phyloP scores from a whole-genome alignment of 2,888 invertebrate species.

The Meloe dianella region DNA sequence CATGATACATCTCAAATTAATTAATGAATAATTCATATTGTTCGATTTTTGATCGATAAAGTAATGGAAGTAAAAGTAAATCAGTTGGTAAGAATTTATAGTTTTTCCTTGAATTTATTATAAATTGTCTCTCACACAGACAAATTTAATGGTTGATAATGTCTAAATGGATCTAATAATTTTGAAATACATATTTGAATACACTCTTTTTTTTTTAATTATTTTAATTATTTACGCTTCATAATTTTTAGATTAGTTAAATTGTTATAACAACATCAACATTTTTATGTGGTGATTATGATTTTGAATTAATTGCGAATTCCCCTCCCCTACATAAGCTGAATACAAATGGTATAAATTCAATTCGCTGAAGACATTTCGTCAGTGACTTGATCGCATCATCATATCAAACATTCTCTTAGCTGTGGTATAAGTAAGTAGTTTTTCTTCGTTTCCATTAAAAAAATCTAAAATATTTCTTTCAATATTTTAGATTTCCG shows the following conservation, averaged over 20 bases:
- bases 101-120: not conserved
- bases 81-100: not conserved
- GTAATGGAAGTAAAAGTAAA: not conserved
- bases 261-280: not conserved
- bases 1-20: not conserved
- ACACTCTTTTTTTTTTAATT: constrained; percentile 12
- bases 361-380: not conserved
- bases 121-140: not conserved
- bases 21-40: constrained; percentile 14
- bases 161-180: not conserved
- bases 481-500: constrained; percentile 5
- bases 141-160: not conserved
- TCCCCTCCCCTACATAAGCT: constrained; percentile 9
- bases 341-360: constrained; percentile 17
- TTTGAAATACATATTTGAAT: not conserved
- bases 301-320: constrained; percentile 17
- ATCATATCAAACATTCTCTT: constrained; percentile 9
- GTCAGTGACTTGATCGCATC: constrained; percentile 22
- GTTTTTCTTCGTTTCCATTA: not conserved
- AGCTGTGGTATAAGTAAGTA: constrained; percentile 14
- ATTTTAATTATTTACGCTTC: constrained; percentile 24
- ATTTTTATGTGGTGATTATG: constrained; percentile 17
- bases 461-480: not conserved
- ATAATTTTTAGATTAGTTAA: not conserved
- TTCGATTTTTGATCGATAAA: constrained; percentile 13